Evolutionary conservation across 2,797 vertebrate genomes (phyloP), one percentile per base, ranked within the genome.

Genomic region (Pangasius macronema): DNA sequence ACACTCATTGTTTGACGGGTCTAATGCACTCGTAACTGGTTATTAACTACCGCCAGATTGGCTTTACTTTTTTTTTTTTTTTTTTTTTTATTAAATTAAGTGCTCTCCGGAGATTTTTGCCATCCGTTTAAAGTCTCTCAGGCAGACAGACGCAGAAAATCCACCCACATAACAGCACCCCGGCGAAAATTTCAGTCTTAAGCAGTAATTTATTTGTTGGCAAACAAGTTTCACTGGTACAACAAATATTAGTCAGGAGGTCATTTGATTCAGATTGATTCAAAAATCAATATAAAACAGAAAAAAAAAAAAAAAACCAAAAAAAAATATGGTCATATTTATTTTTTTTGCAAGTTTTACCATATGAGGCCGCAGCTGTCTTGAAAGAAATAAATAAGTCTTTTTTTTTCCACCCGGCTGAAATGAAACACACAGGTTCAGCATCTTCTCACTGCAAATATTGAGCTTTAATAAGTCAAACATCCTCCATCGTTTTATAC

Each of bases 211-310:
- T 98, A 98, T 97, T 98, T 97, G 96, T 97, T 97, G 97, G 97
- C 96, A 97, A 97, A 98, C 97, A 97, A 96, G 95, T 97, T 97
- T 96, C 97, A 98, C 97, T 96, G 96, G 97, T 97, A 98, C 97
- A 99, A 98, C 97, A 98, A 97, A 97, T 97, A 97, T 97, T 97
- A 97, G 96, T 97, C 96, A 97, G 97, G 96, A 96, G 96, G 96
- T 97, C 96, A 96, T 97, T 97, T 94, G 96, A 95, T 95, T 83
- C 2, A 33, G 42, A 22, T 49, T 61, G 75, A 55, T 87, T 96
- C 92, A 95, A 94, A 96, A 96, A 97, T 95, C 95, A 59, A 89
- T 83, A 51, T 76, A 46, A 75, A 97, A 97, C 95, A 98, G 97
- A 97, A 97, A 96, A 93, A 93, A 95, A 96, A 42, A 86, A 96